These are phyloP conservation scores for Catocala nupta DNA, from an alignment of 2,888 invertebrate species.

Conservation along the genomic window DNA sequence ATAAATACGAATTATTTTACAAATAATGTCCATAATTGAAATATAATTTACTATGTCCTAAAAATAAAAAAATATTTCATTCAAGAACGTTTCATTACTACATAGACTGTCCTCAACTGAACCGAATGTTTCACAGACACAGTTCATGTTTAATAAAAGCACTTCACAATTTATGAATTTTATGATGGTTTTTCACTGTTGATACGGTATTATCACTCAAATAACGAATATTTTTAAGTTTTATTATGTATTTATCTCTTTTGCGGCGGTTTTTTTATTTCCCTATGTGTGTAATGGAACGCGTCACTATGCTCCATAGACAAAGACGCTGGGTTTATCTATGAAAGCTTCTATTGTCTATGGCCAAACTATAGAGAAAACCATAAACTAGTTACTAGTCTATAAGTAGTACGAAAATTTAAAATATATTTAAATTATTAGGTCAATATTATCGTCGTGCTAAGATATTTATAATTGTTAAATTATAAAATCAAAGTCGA, in stretches of 20 bases:
- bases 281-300: conserved; percentile 62
- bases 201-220: background rate
- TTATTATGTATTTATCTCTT: conserved; percentile 25
- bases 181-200: conserved; percentile 17
- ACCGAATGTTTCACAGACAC: conserved; percentile 24
- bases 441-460: too few relatives aligned
- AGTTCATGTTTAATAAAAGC: conserved; percentile 22
- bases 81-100: conserved; percentile 80
- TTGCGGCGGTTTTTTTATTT: conserved; percentile 28
- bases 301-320: conserved; percentile 61
- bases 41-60: conserved; percentile 82
- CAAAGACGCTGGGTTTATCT: conserved; percentile 61
- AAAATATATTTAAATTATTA: background rate
- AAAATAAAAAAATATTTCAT: conserved; percentile 84
- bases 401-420: background rate
- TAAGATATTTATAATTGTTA: background rate
- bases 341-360: conserved; percentile 47
- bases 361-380: conserved; percentile 36
- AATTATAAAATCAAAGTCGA: background rate
- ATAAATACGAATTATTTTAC: conserved; percentile 76
- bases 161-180: conserved; percentile 8
- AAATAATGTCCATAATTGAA: conserved; percentile 83
- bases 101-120: conserved; percentile 36
- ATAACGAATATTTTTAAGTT: background rate
- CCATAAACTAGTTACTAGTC: conserved; percentile 5